Conservation (phyloP, 92 coral and sea anemone genomes). For the Epizoanthus illoricatus region DNA sequence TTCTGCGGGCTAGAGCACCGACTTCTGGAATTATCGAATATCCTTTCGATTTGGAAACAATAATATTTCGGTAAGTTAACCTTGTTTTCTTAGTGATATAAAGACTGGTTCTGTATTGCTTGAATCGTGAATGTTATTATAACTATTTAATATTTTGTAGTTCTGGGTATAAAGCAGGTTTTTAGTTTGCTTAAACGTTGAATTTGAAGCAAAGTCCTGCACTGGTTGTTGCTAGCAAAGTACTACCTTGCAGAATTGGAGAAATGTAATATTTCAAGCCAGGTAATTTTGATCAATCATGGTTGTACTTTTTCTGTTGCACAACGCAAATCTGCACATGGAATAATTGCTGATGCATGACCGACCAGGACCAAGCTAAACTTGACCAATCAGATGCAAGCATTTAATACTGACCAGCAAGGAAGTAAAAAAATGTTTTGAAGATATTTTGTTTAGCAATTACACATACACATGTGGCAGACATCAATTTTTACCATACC, state of each 20-base stretch:
- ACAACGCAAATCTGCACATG: conserved; percentile 25
- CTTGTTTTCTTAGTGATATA: conserved; percentile 3
- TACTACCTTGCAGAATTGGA: neutral
- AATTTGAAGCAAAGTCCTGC: neutral
- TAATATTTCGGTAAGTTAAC: conserved; percentile 91
- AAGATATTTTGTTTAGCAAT: no score
- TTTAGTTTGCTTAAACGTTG: neutral
- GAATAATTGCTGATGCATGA: conserved; percentile 9
- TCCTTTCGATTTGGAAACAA: conserved; percentile 98
- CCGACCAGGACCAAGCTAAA: neutral
- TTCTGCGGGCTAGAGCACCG: conserved; percentile 96
- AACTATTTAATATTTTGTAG: neutral
- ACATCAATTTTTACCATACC: no score
- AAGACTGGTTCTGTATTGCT: neutral
- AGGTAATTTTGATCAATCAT: neutral
- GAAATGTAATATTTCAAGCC: neutral
- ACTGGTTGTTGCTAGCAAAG: neutral
- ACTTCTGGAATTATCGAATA: conserved; percentile 98
- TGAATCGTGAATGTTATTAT: no score
- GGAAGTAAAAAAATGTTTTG: no score
- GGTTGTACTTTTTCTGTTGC: conserved; percentile 13
- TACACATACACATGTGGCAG: no score
- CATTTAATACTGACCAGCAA: neutral
- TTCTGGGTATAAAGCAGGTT: no score
- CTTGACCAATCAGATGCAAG: conserved; percentile 8